Percentiles rank a stretch among this genome's conserved stretches.
phyloP scores from a whole-genome alignment of 2,113 vertebrate species.

The Phrynosoma platyrhinos region DNA sequence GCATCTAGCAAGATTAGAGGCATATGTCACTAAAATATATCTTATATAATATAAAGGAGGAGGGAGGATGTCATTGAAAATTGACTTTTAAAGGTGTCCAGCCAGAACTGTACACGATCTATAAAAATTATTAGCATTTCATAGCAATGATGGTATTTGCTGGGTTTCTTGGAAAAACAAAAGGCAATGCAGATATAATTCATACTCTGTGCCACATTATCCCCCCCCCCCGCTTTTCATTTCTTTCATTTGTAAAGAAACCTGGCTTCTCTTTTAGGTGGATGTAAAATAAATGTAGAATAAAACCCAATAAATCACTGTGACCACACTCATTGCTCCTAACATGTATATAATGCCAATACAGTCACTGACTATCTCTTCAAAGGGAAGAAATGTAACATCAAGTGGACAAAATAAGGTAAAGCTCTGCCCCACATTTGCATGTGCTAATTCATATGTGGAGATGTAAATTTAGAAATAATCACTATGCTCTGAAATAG shows the following conservation, averaged over 20 bases:
- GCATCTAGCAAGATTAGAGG: conserved; percentile 74
- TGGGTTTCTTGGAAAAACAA: conserved; percentile 53
- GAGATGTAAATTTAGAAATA: too few species aligned
- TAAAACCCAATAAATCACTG: neutral
- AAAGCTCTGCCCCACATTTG: too few species aligned
- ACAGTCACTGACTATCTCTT: neutral
- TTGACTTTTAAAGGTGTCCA: conserved; percentile 62
- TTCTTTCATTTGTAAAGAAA: conserved; percentile 24
- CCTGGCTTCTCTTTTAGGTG: conserved; percentile 41
- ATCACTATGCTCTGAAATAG: too few species aligned
- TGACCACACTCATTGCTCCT: too few species aligned
- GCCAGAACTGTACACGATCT: conserved; percentile 61
- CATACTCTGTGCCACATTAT: neutral
- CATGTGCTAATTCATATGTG: too few species aligned
- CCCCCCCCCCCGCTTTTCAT: too few species aligned
- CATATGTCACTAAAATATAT: conserved; percentile 63
- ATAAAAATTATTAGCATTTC: conserved; percentile 61
- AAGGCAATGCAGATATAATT: conserved; percentile 54
- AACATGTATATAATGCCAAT: neutral
- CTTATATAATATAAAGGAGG: conserved; percentile 25
- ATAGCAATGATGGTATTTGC: conserved; percentile 45
- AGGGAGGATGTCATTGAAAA: conserved; percentile 54
- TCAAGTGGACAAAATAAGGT: neutral
- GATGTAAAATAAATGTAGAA: conserved; percentile 45
- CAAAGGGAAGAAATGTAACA: neutral